Conservation (phyloP, 1,140 invertebrate species). For the Amphibalanus amphitrite region DNA sequence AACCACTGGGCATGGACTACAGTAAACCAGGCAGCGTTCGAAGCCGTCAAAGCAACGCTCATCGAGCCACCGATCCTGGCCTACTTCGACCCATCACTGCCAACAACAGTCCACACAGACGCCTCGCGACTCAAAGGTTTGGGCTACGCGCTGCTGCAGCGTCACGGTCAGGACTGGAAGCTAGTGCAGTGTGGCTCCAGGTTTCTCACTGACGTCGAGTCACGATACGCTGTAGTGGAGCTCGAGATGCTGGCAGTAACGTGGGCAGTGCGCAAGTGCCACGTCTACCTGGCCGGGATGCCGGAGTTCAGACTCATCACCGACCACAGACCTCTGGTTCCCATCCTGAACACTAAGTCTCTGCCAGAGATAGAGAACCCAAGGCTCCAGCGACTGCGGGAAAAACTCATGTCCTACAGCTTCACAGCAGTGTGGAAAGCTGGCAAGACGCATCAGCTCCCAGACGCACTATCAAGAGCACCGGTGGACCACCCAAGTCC, state of each 20-base stretch:
- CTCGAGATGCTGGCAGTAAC: not conserved
- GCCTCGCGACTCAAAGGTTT: not conserved
- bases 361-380: too few species aligned
- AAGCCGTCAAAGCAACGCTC: not conserved
- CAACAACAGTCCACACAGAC: not conserved
- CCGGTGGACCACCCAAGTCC: not conserved
- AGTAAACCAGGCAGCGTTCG: not conserved
- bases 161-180: not conserved
- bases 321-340: too few species aligned
- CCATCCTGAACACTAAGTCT: too few species aligned
- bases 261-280: not conserved
- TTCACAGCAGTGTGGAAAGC: not conserved
- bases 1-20: not conserved
- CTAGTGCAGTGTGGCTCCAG: not conserved
- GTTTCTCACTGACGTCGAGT: not conserved
- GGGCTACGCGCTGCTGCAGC: not conserved
- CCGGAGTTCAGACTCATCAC: too few species aligned
- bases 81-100: not conserved
- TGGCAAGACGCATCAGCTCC: not conserved
- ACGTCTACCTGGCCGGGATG: too few species aligned
- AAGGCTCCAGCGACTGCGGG: too few species aligned
- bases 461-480: not conserved
- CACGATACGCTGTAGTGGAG: not conserved
- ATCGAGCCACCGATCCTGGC: not conserved
- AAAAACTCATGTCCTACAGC: not conserved